These are phyloP conservation scores for Petrolisthes manimaculis DNA, from an alignment of 2,888 invertebrate genomes.

Conservation along the genomic window DNA sequence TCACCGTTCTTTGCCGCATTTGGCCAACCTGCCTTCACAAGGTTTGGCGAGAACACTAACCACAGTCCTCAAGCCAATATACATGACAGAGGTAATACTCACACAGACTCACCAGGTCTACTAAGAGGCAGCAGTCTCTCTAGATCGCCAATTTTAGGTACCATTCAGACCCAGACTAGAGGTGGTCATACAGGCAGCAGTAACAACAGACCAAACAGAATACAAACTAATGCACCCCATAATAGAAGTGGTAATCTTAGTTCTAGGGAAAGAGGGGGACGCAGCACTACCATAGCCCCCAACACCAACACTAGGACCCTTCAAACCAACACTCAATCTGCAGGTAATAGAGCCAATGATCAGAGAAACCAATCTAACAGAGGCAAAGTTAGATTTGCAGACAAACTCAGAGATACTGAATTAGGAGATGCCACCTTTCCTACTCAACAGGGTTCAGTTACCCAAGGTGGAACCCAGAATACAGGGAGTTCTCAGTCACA, in stretches of 20 bases:
- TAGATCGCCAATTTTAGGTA: neutral
- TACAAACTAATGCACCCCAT: no score
- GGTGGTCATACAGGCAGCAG: neutral
- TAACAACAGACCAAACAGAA: neutral
- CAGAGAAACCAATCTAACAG: neutral
- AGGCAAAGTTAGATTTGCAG: neutral
- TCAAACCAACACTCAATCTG: neutral
- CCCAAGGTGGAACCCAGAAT: neutral
- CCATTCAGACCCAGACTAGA: neutral
- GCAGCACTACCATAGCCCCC: no score
- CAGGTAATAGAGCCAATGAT: neutral
- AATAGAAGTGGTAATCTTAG: no score
- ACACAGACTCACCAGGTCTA: no score
- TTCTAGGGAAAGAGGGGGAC: no score
- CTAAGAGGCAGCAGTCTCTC: neutral
- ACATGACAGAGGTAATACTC: neutral
- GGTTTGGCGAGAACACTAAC: neutral
- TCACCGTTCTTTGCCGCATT: constrained; percentile 37
- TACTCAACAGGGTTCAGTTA: neutral
- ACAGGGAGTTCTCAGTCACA: neutral
- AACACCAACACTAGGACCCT: neutral
- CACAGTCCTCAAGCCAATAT: neutral
- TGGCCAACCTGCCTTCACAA: neutral
- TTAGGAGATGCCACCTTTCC: neutral
- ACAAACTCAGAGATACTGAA: neutral